A percentile compares a stretch with the other conserved stretches of the same genome.
Evolutionary conservation across 2,113 vertebrate genomes (phyloP).

Genomic region (Stegostoma tigrinum): DNA sequence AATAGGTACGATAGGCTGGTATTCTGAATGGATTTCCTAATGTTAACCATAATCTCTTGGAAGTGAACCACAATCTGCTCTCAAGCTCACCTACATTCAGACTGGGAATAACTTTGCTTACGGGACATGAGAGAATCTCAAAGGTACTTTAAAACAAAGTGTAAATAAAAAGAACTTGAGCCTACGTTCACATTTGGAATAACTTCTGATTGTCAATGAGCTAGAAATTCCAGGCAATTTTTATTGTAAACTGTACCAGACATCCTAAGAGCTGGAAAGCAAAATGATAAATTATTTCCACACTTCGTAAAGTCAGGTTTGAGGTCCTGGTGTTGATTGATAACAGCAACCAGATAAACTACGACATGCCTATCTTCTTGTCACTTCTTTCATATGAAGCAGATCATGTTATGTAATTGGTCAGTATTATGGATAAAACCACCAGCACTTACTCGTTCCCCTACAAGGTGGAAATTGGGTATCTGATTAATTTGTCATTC

Average conservation of each 20-base stretch:
- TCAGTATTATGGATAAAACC: not conserved
- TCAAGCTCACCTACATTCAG: not conserved
- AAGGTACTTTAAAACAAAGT: not conserved
- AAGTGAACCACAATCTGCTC: not conserved
- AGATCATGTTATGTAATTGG: not conserved
- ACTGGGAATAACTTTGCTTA: not conserved
- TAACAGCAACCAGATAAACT: not conserved
- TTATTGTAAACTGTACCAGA: not conserved
- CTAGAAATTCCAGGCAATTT: not conserved
- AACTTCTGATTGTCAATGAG: not conserved
- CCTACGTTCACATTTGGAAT: not conserved
- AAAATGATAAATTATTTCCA: not conserved
- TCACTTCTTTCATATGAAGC: not conserved
- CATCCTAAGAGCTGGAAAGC: not conserved
- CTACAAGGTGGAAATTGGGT: not conserved
- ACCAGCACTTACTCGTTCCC: not conserved
- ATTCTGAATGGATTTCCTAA: not conserved
- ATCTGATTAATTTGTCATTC: not conserved
- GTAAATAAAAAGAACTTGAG: not conserved
- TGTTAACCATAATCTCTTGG: not conserved
- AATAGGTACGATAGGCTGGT: not conserved
- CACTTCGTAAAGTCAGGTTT: not conserved
- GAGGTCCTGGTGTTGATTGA: not conserved
- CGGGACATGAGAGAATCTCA: not conserved
- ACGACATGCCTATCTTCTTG: not conserved